A percentile compares a stretch with the other conserved stretches of the same genome.
These are phyloP conservation scores for Parnassius orleans DNA, from an alignment of 2,888 invertebrate genomes.

Conservation along the genomic window DNA sequence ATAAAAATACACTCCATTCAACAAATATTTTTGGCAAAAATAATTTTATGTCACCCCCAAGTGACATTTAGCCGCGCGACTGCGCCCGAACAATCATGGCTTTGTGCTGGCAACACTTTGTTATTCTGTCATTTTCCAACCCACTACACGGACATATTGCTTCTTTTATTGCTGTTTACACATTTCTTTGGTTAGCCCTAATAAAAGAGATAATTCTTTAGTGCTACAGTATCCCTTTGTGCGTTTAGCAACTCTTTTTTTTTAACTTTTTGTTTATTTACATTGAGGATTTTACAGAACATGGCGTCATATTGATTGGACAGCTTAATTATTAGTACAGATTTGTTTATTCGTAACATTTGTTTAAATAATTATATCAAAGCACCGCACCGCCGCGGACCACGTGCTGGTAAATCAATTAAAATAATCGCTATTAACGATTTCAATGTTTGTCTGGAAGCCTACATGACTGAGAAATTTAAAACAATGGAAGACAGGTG, in stretches of 20 bases:
- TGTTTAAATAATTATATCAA: too few species aligned
- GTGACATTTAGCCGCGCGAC: constrained; percentile 40
- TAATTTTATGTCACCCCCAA: constrained; percentile 31
- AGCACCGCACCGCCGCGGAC: too few species aligned
- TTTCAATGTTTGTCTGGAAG: too few species aligned
- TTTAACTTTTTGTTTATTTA: constrained; percentile 14
- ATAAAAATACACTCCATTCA: neutral
- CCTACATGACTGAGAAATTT: too few species aligned
- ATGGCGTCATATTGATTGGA: neutral
- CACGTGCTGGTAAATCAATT: too few species aligned
- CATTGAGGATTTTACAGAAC: neutral
- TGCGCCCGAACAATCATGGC: constrained; percentile 50
- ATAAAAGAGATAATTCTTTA: constrained; percentile 29
- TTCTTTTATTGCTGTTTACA: constrained; percentile 50
- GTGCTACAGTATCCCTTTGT: constrained; percentile 18
- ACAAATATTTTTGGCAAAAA: constrained; percentile 22
- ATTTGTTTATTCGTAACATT: too few species aligned
- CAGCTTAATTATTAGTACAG: constrained; percentile 5
- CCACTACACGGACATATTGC: constrained; percentile 58
- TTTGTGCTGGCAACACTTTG: constrained; percentile 46
- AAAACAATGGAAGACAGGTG: too few species aligned
- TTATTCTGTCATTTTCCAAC: constrained; percentile 69
- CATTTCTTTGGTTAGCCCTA: constrained; percentile 35
- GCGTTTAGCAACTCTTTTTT: neutral
- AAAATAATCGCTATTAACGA: too few species aligned